Evolutionary conservation across 2,797 vertebrate genomes (phyloP).

Genomic region (Perdix hodgsoniae): DNA sequence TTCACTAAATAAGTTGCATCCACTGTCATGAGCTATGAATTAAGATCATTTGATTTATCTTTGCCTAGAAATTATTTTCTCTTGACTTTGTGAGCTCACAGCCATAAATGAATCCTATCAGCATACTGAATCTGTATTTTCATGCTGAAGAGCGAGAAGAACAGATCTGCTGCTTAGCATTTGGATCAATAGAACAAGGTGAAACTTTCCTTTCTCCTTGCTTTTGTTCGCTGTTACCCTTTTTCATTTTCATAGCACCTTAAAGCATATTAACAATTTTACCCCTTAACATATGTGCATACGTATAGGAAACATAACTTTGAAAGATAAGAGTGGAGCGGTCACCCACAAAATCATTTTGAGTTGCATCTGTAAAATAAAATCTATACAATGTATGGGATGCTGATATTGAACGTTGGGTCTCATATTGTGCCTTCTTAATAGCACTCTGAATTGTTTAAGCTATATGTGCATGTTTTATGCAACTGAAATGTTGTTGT

Average conservation of each 20-base stretch:
- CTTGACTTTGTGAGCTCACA: slow-evolving; percentile 23
- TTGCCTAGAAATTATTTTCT: slow-evolving; percentile 51
- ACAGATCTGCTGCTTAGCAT: background rate
- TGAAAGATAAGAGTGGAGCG: slow-evolving; percentile 17
- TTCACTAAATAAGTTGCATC: background rate
- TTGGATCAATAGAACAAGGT: background rate
- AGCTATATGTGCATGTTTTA: background rate
- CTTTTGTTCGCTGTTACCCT: slow-evolving; percentile 34
- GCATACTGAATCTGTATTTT: background rate
- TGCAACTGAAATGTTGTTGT: background rate
- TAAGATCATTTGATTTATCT: slow-evolving; percentile 44
- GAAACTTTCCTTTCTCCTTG: slow-evolving; percentile 22
- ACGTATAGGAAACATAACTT: slow-evolving; percentile 12
- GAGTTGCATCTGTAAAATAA: background rate
- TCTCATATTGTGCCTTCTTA: background rate
- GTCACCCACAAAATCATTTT: background rate
- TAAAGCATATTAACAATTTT: slow-evolving; percentile 41
- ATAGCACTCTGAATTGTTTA: background rate
- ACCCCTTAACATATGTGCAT: background rate
- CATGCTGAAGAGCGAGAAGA: background rate
- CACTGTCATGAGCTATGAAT: slow-evolving; percentile 1
- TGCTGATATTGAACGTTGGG: background rate
- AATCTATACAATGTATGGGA: background rate
- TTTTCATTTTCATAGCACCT: slow-evolving; percentile 56
- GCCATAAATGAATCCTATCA: slow-evolving; percentile 26